Evolutionary conservation across 2,113 vertebrate species (phyloP).

Genomic region (Eubucco bourcierii): DNA sequence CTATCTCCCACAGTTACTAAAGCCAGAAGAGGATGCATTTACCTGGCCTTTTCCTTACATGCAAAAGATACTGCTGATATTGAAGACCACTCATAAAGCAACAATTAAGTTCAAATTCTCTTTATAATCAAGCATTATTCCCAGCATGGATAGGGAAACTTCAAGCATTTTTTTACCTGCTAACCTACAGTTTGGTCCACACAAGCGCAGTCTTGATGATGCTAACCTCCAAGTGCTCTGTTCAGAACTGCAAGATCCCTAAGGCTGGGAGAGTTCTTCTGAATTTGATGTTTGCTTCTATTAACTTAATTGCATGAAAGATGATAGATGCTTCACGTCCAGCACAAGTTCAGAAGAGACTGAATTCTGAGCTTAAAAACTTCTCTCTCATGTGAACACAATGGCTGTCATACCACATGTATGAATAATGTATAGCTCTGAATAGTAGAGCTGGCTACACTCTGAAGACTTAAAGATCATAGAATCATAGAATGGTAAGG

Average conservation of each 20-base stretch:
- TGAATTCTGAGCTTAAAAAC: neutral
- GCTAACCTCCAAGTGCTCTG: neutral
- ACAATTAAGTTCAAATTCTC: neutral
- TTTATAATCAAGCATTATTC: neutral
- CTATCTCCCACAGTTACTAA: neutral
- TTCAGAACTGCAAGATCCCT: neutral
- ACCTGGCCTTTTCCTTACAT: neutral
- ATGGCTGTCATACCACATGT: neutral
- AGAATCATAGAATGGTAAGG: no score
- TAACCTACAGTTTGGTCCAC: neutral
- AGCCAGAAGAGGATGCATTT: neutral
- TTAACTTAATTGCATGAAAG: neutral
- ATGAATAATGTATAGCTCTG: neutral
- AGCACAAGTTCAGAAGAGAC: neutral
- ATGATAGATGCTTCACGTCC: neutral
- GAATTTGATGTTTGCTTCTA: neutral
- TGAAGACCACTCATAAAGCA: neutral
- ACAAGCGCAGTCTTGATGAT: neutral
- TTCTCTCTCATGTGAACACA: neutral
- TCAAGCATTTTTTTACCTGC: neutral
- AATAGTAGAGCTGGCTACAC: neutral
- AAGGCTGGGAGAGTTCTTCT: neutral
- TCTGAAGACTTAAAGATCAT: neutral
- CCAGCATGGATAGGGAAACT: neutral
- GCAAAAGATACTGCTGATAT: neutral